phyloP scores from a whole-genome alignment of 2,797 vertebrate genomes.

The Sylvia borin region DNA sequence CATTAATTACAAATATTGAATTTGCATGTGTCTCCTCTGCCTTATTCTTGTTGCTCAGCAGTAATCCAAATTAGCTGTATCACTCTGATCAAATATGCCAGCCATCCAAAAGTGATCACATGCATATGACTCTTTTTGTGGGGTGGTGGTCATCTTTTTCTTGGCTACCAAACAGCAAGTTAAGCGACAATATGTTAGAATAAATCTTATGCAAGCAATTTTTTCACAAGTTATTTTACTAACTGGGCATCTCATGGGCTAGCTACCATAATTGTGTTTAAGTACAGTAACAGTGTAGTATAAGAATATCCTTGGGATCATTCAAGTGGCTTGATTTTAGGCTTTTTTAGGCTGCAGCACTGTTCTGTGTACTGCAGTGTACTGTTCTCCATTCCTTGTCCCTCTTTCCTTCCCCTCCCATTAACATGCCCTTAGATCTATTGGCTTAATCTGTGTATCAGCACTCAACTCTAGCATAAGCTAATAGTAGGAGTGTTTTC shows the following conservation, averaged over 20 bases:
- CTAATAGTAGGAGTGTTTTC: neutral
- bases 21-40: neutral
- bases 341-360: neutral
- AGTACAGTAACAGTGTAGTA: neutral
- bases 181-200: neutral
- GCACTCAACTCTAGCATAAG: neutral
- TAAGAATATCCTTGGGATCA: neutral
- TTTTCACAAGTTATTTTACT: neutral
- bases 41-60: neutral
- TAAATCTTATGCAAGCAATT: neutral
- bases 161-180: neutral
- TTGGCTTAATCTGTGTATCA: neutral
- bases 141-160: fast-evolving
- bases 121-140: neutral
- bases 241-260: neutral
- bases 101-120: neutral
- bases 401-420: neutral
- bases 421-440: neutral
- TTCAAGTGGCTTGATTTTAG: neutral
- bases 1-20: neutral
- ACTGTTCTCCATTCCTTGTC: fast-evolving
- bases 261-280: neutral
- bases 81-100: neutral
- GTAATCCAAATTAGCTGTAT: neutral
- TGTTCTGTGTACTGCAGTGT: neutral